These are phyloP conservation scores for Ispidina picta DNA, from an alignment of 2,797 vertebrate genomes.

Conservation along the genomic window DNA sequence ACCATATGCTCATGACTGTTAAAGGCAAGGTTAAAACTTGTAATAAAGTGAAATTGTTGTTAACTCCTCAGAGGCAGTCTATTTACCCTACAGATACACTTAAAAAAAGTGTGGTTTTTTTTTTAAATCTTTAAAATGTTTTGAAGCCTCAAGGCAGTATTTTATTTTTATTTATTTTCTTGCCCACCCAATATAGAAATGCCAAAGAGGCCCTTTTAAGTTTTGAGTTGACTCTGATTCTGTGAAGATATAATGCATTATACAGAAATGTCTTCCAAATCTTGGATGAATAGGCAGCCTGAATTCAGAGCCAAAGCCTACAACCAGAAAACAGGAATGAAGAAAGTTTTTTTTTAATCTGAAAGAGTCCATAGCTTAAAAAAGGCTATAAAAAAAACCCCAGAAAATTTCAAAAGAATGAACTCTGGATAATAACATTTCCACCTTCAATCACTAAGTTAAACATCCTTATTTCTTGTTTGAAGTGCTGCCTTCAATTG, in stretches of 20 bases:
- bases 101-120: background rate
- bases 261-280: conserved; percentile 28
- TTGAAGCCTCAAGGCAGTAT: background rate
- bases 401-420: conserved; percentile 33
- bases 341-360: conserved; percentile 27
- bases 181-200: background rate
- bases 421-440: background rate
- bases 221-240: background rate
- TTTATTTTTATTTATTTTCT: conserved; percentile 15
- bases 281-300: conserved; percentile 3
- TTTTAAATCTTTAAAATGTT: background rate
- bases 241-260: background rate
- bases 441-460: conserved; percentile 29
- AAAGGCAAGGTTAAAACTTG: background rate
- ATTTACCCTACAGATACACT: background rate
- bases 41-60: background rate
- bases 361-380: background rate
- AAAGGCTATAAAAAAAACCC: background rate
- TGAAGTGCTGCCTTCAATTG: conserved; percentile 31
- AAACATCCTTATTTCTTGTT: conserved; percentile 48
- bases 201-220: background rate
- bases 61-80: background rate
- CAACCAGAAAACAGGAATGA: conserved; percentile 41
- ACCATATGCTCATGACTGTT: background rate
- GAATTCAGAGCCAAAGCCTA: conserved; percentile 46